Base-by-base conservation (phyloP, 2,113 vertebrate species). In the Peucedramus taeniatus region DNA sequence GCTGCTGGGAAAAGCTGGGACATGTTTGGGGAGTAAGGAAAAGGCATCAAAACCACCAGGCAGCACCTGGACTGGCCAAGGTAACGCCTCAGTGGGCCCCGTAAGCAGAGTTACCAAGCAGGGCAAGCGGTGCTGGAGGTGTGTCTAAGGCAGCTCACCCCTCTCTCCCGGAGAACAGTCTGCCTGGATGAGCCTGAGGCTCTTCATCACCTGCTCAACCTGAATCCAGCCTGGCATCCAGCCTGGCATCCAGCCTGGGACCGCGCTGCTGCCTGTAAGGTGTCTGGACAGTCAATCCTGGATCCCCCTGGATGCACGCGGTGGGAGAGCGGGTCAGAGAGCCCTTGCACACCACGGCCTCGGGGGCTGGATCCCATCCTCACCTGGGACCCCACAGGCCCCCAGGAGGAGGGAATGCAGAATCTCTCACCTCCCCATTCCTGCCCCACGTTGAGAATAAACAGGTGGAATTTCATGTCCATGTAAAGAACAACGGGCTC, bases 201-300 rank as follows among this genome's bases (percentile, higher is more conserved):
- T 37, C 40, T 37, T 33, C 77, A 47, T 6, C 50, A 26, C 16
- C 45, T 66, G 40, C 77, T 26, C 7, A 56, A 15, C 21, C 30
- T 15, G 50, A 66, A 37, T 24, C 20, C 60, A 44, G 39, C 60
- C 26, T 35, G 49, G 53, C n/a, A 37, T 24, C 20, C 60, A 44
- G 39, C 60, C 26, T 35, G 49, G 53, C n/a, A n/a, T n/a, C n/a
- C 51, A 12, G 5, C 11, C 4, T 8, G 51, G 70, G 33, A 45
- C 19, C 24, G 54, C 3, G 4, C 30, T 53, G 84, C 40, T 22
- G n/a, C 31, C 49, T 20, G 33, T 0, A 0, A 18, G 70, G 15
- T 2, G 35, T 4, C 10, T 1, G 26, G n/a, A 28, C 33, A 23
- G 11, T 3, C 6, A 17, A 33, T 4, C 35, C 5, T 8, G n/a